These are phyloP conservation scores for Schlechtendalia chinensis DNA, from an alignment of 1,140 invertebrate genomes.

Conservation along the genomic window DNA sequence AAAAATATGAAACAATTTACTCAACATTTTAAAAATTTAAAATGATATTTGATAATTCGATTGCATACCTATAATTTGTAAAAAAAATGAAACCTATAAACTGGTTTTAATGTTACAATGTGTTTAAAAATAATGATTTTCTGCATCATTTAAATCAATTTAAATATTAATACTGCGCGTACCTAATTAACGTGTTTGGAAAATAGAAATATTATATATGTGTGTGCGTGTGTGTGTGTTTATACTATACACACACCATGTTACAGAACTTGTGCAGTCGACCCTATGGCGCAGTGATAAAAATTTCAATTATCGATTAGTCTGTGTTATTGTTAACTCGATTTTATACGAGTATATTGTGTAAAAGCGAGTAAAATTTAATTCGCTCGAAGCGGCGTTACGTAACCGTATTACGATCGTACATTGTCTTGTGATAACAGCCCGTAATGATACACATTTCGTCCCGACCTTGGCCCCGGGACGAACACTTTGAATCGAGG, in stretches of 20 bases:
- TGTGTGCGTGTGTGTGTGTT: not conserved
- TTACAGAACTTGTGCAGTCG: conserved; percentile 26
- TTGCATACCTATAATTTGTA: not conserved
- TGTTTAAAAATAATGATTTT: not conserved
- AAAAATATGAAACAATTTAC: not conserved
- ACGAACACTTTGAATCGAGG: not conserved
- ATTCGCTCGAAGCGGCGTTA: not conserved
- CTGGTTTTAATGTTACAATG: not conserved
- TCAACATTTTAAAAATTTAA: not conserved
- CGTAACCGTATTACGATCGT: not conserved
- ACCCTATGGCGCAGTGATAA: not conserved
- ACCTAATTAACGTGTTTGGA: not conserved
- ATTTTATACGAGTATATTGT: conserved; percentile 13
- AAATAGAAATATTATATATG: not conserved
- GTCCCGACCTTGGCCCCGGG: not conserved
- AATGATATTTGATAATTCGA: not conserved
- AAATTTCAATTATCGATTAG: conserved; percentile 14
- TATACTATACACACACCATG: not conserved
- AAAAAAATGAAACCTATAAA: not conserved
- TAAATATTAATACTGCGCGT: not conserved
- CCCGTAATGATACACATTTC: conserved; percentile 14
- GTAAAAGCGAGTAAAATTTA: conserved; percentile 13
- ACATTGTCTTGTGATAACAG: conserved; percentile 30
- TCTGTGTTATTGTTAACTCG: conserved; percentile 20
- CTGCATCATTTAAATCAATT: not conserved